Percentiles rank a stretch among this genome's conserved stretches.
Evolutionary conservation across 1,140 invertebrate genomes (phyloP).

Genomic region (Conus betulinus): DNA sequence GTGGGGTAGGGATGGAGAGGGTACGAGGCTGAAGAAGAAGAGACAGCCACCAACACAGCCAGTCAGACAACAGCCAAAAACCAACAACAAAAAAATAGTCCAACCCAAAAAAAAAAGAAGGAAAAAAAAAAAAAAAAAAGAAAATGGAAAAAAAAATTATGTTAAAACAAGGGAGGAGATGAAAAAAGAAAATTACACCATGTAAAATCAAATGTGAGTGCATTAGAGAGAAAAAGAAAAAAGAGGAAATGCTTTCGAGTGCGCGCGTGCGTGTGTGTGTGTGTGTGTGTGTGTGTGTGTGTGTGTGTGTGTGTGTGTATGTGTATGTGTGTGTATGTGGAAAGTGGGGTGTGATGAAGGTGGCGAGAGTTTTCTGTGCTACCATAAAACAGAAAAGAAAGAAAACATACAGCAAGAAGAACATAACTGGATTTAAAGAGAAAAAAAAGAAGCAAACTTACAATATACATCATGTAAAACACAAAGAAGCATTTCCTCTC

Average conservation of each 20-base stretch:
- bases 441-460: too few relatives aligned
- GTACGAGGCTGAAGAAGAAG: slow-evolving; percentile 33
- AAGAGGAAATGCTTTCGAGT: background rate
- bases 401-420: too few relatives aligned
- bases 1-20: slow-evolving; percentile 30
- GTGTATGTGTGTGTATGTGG: too few relatives aligned
- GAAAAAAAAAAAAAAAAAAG: background rate
- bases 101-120: background rate
- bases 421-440: too few relatives aligned
- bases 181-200: too few relatives aligned
- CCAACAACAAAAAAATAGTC: slow-evolving; percentile 28
- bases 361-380: too few relatives aligned
- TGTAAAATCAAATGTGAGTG: background rate
- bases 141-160: background rate
- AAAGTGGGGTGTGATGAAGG: too few relatives aligned
- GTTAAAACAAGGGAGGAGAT: background rate
- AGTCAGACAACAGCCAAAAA: slow-evolving; percentile 26
- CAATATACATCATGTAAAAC: too few relatives aligned
- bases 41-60: slow-evolving; percentile 30
- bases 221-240: background rate
- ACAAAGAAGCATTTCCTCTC: too few relatives aligned
- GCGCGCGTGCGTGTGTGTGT: background rate
- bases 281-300: too few relatives aligned
- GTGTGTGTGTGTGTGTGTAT: too few relatives aligned
- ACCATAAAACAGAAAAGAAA: too few relatives aligned